Conservation (phyloP, 2,888 invertebrate genomes). For the Chrysodeixis includens region DNA sequence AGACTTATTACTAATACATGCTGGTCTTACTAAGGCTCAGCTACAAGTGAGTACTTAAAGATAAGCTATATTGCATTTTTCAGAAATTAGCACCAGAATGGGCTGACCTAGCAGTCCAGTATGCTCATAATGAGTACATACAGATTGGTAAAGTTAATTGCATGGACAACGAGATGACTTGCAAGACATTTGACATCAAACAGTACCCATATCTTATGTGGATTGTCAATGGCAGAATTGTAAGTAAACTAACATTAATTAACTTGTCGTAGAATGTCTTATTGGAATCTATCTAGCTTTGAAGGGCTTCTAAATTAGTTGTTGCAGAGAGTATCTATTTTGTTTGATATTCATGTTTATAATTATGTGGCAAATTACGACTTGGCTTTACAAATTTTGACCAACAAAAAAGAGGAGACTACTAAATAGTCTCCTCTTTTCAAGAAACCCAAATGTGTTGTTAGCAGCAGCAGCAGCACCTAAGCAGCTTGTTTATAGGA, state of each 20-base stretch:
- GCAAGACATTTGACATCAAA: constrained; percentile 94
- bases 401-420: too few species aligned
- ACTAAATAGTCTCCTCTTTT: too few species aligned
- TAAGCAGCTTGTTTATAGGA: too few species aligned
- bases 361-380: background rate
- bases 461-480: too few species aligned
- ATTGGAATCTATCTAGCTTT: background rate
- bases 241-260: constrained; percentile 76
- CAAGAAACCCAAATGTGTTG: too few species aligned
- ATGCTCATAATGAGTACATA: constrained; percentile 91
- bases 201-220: constrained; percentile 96
- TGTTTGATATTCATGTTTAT: background rate
- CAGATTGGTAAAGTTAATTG: constrained; percentile 96
- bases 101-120: constrained; percentile 93
- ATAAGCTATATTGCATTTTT: constrained; percentile 43
- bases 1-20: too few species aligned
- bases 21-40: too few species aligned
- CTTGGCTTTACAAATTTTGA: background rate
- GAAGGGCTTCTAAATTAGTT: background rate
- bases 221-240: constrained; percentile 96
- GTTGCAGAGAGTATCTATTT: background rate
- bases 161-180: constrained; percentile 92
- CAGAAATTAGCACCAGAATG: constrained; percentile 95
- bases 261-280: too few species aligned
- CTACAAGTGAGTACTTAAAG: too few species aligned